Evolutionary conservation across 2,113 vertebrate genomes (phyloP), one percentile per base, ranked within the genome.

Genomic region (Scomber colias): DNA sequence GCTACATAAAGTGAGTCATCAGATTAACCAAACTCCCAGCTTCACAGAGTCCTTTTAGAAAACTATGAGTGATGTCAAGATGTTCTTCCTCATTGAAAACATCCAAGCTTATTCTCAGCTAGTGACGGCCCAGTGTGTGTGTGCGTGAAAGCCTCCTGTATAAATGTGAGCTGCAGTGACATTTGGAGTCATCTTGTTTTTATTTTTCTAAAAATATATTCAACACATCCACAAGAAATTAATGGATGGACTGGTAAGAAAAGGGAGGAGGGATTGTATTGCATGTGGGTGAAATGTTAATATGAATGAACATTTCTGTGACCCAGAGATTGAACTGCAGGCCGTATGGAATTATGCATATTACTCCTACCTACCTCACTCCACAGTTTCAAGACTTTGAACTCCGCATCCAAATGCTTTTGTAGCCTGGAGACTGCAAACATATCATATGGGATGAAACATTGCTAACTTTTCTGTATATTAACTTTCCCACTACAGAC

Each of bases 1-100:
- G 35, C 35, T 40, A 40, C 35, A 40, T 40, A 10, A 40, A 40
- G 35, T 2, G 8, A 40, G 9, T 40, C 35, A 40, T 40, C 35
- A 7, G 35, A 9, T 40, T 2, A 40, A 35, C 44, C 11, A 21
- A 63, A 76, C 55, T 5, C 24, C 9, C 4, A 55, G 40, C 0
- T 67, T 45, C 44, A 75, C 30, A 27, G 3, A 11, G 13, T 61
- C 17, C 12, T 59, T 65, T 71, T 16, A 79, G 44, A 84, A 67
- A 54, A 55, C 30, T 54, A 30, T 11, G 7, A 48, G 31, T 35
- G 27, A 64, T 51, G 50, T 79, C 61, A 79, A 76, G 35, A 64
- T 61, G 19, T 44, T 55, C 48, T 49, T 66, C 11, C 11, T 24
- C 10, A 46, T 11, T 46, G 3, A 24, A 67, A 63, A 67, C 1